Percentiles rank a stretch among this genome's conserved stretches.
phyloP scores from a whole-genome alignment of 2,113 vertebrate genomes.

The Greenwoodochromis staneri region DNA sequence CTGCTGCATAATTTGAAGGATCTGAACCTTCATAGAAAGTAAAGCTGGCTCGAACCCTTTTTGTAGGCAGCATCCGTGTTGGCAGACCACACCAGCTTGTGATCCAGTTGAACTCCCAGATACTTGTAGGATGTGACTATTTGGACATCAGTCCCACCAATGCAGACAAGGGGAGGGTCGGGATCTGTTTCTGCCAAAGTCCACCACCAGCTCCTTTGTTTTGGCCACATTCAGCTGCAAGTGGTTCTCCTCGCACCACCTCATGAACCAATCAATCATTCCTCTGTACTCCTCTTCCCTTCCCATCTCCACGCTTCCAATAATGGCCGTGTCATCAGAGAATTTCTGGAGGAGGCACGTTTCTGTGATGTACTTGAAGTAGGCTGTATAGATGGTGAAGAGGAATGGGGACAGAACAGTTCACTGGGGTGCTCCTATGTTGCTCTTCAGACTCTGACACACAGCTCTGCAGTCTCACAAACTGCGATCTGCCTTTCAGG shows the following conservation, averaged over 20 bases:
- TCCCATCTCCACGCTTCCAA: background rate
- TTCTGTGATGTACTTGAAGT: background rate
- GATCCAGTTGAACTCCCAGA: background rate
- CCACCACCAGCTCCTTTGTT: background rate
- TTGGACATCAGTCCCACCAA: background rate
- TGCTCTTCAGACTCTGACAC: background rate
- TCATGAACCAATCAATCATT: background rate
- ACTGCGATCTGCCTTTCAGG: background rate
- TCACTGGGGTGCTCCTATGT: background rate
- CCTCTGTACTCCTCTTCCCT: background rate
- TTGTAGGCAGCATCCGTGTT: rapidly evolving
- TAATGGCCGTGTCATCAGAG: background rate
- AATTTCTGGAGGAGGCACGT: background rate
- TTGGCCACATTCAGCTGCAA: background rate
- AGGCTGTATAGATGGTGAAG: background rate
- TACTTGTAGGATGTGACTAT: background rate
- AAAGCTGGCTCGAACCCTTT: background rate
- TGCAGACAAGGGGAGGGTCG: background rate
- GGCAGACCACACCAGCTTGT: background rate
- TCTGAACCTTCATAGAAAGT: background rate
- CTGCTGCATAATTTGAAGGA: background rate
- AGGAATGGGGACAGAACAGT: background rate
- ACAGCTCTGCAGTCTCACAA: background rate
- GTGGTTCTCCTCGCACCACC: background rate
- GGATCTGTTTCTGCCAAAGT: background rate